Conservation (phyloP, 2,113 vertebrate species). For the Muscicapa adusta region DNA sequence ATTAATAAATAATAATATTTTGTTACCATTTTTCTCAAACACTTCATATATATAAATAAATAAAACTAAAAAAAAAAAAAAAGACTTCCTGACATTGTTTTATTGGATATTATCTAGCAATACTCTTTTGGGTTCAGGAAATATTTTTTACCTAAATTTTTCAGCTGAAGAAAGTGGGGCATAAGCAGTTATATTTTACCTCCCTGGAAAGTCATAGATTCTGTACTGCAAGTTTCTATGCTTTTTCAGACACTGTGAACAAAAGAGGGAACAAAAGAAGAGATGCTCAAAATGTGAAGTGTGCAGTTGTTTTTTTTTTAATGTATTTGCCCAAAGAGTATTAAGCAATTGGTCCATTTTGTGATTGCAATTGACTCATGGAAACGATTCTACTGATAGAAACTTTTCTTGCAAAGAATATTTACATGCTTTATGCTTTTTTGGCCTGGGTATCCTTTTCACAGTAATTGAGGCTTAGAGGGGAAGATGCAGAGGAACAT, state of each 20-base stretch:
- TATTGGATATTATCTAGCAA: neutral
- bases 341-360: neutral
- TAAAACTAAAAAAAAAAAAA: no score
- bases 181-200: neutral
- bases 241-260: neutral
- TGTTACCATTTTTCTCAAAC: constrained; percentile 14
- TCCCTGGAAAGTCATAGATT: neutral
- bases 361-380: neutral
- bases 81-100: neutral
- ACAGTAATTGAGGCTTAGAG: neutral
- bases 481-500: neutral
- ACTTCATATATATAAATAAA: neutral
- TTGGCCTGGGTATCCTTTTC: neutral
- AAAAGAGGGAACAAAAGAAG: neutral
- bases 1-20: constrained; percentile 57
- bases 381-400: neutral
- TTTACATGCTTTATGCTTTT: accelerated
- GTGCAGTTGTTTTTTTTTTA: neutral
- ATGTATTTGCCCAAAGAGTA: neutral
- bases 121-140: neutral
- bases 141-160: neutral
- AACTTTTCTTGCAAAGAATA: neutral
- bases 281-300: neutral
- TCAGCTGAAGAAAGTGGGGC: neutral
- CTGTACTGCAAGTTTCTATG: neutral